phyloP scores from a whole-genome alignment of 1,140 invertebrate genomes.

The Pantala flavescens region DNA sequence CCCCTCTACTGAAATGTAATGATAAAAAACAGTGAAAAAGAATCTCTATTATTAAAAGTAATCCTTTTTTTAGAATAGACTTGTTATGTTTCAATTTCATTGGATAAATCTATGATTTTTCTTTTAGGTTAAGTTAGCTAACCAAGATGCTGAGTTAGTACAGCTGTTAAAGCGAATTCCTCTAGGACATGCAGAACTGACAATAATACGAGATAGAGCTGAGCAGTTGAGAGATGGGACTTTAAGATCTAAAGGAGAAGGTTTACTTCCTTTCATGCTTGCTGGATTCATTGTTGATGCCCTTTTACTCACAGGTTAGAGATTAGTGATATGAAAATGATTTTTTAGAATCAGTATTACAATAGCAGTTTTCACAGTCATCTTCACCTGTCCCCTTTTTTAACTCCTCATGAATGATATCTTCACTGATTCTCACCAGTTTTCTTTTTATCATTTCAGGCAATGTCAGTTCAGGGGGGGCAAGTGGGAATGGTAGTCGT shows the following conservation, averaged over 20 bases:
- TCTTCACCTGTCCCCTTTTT: background rate
- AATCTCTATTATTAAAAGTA: background rate
- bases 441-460: background rate
- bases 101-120: too few species aligned
- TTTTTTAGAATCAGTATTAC: background rate
- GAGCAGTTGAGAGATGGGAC: constrained; percentile 75
- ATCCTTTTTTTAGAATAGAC: background rate
- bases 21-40: too few species aligned
- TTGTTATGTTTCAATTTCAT: constrained; percentile 14
- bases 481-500: constrained; percentile 22
- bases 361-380: background rate
- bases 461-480: constrained; percentile 22
- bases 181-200: constrained; percentile 67
- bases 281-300: constrained; percentile 93
- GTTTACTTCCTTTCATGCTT: constrained; percentile 81
- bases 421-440: background rate
- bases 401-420: too few species aligned
- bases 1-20: too few species aligned
- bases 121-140: constrained; percentile 66
- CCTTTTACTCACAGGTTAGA: constrained; percentile 41
- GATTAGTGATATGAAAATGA: background rate
- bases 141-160: constrained; percentile 91
- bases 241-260: constrained; percentile 78
- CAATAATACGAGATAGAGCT: constrained; percentile 73
- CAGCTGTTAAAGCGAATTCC: constrained; percentile 81